Evolutionary conservation across 2,797 vertebrate species (phyloP).

Genomic region (Paramormyrops hopkinsi): DNA sequence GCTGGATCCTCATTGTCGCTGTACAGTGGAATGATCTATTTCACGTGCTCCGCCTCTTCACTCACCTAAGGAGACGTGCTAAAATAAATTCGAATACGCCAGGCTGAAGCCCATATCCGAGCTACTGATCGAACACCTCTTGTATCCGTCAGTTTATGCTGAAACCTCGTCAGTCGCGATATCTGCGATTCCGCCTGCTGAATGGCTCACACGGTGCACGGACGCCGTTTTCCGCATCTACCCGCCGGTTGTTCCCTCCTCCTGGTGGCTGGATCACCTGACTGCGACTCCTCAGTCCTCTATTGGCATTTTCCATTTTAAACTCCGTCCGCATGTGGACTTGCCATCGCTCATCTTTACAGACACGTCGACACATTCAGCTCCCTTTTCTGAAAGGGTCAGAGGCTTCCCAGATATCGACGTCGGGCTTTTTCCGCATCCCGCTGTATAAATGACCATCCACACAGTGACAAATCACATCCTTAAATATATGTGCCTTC

Average conservation of each 20-base stretch:
- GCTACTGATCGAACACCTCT: not conserved
- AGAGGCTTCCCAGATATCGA: not conserved
- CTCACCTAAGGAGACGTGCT: not conserved
- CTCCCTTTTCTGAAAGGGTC: not conserved
- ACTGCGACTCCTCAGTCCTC: not conserved
- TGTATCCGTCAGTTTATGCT: not conserved
- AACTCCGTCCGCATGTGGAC: not conserved
- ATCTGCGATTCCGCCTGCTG: not conserved
- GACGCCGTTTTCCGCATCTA: not conserved
- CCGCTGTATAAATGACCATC: not conserved
- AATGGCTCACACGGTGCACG: not conserved
- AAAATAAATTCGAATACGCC: not conserved
- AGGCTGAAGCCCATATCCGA: not conserved
- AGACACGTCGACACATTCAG: not conserved
- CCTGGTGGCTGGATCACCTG: not conserved
- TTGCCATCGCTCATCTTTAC: not conserved
- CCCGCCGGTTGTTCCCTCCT: not conserved
- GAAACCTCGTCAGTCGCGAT: not conserved
- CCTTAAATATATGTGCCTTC: not conserved
- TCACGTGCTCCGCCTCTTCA: not conserved
- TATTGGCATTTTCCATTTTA: not conserved
- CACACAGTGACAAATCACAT: not conserved
- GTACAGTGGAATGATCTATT: not conserved
- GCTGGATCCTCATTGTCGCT: not conserved
- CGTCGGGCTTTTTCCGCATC: not conserved